Evolutionary conservation across 2,888 invertebrate species (phyloP), one percentile per base, ranked within the genome.

Genomic region (Nemotelus pantherinus): DNA sequence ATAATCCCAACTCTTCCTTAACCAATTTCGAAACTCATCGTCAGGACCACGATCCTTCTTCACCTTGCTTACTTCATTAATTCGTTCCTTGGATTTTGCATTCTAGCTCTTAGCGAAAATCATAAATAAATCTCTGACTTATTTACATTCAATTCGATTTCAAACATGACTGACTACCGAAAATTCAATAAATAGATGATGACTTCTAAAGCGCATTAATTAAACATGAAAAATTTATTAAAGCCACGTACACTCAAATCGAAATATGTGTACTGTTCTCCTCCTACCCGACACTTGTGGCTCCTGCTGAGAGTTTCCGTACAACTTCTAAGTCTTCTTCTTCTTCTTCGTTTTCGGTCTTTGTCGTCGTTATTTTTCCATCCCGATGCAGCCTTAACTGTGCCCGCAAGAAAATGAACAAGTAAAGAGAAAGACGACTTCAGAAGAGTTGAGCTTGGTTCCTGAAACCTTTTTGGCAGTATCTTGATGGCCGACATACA

Each of bases 191-290:
- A 65, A 65, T 65, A 65, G 65, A 65, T 65, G 65, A 65, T 65
- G 65, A 65, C 65, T 65, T 45, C 65, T 65, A 45, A 47, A 65
- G 65, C 65, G n/a, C 65, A 65, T 65, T 65, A 65, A 65, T 65
- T 65, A 65, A 65, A 65, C 65, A 65, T 65, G 65, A 65, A 65
- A 65, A 65, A 65, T 65, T 65, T 47, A 65, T 65, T 65, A 65
- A 44, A n/a, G 47, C 6, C 65, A 65, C 7, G 65, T 47, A 44
- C 45, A 5, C 10, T 25, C 25, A 25, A 0, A 25, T 25, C 25
- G 9, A 7, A 1, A 7, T 7, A 50, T 9, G 1, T 50, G 9
- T 9, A 50, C 9, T 9, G 6, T 9, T 9, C 50, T 9, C 50
- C 50, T 9, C 50, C 50, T 25, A 25, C 25, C 25, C 25, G 25